Conservation (phyloP, 64 coral and sea anemone genomes). For the Anthopleura sola region DNA sequence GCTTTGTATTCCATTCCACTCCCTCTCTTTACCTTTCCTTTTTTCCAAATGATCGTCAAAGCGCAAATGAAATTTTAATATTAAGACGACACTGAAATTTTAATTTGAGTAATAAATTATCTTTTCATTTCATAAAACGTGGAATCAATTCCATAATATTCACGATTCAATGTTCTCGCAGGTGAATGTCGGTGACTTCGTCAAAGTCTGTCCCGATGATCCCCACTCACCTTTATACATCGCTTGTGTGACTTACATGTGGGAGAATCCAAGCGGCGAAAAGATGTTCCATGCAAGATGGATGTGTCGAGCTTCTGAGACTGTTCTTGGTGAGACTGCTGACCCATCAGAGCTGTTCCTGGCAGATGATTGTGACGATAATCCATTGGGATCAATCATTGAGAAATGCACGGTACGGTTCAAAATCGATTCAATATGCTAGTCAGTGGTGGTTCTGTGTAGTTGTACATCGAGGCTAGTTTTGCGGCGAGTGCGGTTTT, state of each 20-base stretch:
- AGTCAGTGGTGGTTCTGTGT: too few relatives aligned
- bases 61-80: too few relatives aligned
- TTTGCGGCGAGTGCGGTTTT: too few relatives aligned
- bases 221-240: slow-evolving; percentile 67
- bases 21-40: too few relatives aligned
- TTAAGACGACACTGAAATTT: too few relatives aligned
- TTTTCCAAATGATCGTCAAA: too few relatives aligned
- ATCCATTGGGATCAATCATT: slow-evolving; percentile 60
- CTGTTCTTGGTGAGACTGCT: slow-evolving; percentile 86
- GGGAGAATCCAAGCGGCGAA: slow-evolving; percentile 71
- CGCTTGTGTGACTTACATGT: slow-evolving; percentile 85
- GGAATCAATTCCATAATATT: background rate
- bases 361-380: slow-evolving; percentile 82
- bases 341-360: slow-evolving; percentile 80
- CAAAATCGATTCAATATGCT: too few relatives aligned
- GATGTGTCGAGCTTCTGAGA: slow-evolving; percentile 77
- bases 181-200: slow-evolving; percentile 82
- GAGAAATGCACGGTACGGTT: slow-evolving; percentile 65
- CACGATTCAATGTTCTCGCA: background rate
- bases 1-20: too few relatives aligned
- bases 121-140: too few relatives aligned
- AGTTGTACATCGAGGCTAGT: too few relatives aligned
- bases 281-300: slow-evolving; percentile 89
- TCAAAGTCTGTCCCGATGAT: slow-evolving; percentile 77
- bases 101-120: too few relatives aligned